Evolutionary conservation across 2,113 vertebrate genomes (phyloP).

Genomic region (Chunga burmeisteri): DNA sequence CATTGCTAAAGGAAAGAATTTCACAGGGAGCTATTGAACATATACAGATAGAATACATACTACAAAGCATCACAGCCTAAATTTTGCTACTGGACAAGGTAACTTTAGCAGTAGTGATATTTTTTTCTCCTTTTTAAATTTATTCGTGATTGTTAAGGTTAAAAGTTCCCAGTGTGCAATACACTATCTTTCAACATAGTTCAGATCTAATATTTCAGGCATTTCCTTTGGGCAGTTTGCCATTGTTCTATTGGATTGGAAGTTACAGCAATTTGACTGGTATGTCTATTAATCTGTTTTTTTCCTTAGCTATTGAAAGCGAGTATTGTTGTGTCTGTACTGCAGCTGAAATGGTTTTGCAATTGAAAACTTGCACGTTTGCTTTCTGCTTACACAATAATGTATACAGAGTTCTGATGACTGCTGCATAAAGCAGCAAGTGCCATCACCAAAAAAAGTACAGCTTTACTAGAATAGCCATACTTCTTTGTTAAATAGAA

Average conservation of each 20-base stretch:
- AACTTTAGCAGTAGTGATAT: not conserved
- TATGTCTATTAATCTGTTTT: conserved; percentile 37
- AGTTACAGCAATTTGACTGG: conserved; percentile 18
- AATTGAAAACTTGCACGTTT: conserved; percentile 12
- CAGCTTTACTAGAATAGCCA: not conserved
- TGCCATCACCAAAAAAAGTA: not conserved
- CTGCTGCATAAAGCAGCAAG: conserved; percentile 11
- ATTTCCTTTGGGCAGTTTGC: conserved; percentile 53
- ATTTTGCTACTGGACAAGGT: not conserved
- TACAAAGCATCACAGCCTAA: not conserved
- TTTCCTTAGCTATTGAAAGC: conserved; percentile 28
- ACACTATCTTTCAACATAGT: not conserved
- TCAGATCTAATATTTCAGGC: conserved; percentile 22
- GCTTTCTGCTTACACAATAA: conserved; percentile 36
- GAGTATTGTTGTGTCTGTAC: conserved; percentile 6
- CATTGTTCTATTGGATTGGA: conserved; percentile 14
- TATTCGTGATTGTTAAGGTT: not conserved
- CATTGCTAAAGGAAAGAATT: not conserved
- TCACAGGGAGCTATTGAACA: not conserved
- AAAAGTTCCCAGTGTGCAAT: not conserved
- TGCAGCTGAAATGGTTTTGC: conserved; percentile 43
- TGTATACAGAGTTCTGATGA: not conserved
- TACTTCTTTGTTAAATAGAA: not conserved
- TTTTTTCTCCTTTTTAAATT: not conserved
- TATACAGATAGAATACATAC: not conserved